A percentile compares a stretch with the other conserved stretches of the same genome.
These are phyloP conservation scores for Campoplex nolae DNA, from an alignment of 2,888 invertebrate species.

Conservation along the genomic window DNA sequence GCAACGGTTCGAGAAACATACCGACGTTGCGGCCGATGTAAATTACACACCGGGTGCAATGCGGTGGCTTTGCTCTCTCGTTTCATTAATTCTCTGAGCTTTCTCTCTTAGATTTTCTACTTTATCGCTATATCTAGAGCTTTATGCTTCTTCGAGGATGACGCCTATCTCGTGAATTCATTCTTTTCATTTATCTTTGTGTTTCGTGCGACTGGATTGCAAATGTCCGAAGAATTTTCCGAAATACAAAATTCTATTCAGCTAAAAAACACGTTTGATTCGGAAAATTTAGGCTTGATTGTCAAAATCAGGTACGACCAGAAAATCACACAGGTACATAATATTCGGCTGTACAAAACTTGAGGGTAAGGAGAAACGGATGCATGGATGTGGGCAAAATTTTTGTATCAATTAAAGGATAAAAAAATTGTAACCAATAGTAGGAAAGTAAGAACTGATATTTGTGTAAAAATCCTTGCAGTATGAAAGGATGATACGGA, in stretches of 20 bases:
- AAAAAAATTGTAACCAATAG: no score
- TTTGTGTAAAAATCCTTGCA: no score
- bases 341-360: no score
- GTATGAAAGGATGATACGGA: not conserved
- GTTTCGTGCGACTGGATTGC: not conserved
- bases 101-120: conserved; percentile 18
- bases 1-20: conserved; percentile 67
- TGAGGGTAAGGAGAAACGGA: no score
- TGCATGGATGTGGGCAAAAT: not conserved
- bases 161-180: conserved; percentile 42
- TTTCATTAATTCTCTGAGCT: conserved; percentile 73
- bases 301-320: not conserved
- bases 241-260: no score
- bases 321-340: not conserved
- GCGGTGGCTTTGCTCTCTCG: conserved; percentile 72
- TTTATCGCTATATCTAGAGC: conserved; percentile 4
- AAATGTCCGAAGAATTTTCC: not conserved
- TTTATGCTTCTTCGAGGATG: conserved; percentile 22
- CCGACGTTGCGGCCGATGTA: conserved; percentile 72
- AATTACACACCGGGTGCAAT: conserved; percentile 74
- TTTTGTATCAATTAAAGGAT: not conserved
- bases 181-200: conserved; percentile 6
- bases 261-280: not conserved
- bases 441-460: no score
- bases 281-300: not conserved